phyloP scores from a whole-genome alignment of 2,113 vertebrate genomes.

The Microtus pennsylvanicus region DNA sequence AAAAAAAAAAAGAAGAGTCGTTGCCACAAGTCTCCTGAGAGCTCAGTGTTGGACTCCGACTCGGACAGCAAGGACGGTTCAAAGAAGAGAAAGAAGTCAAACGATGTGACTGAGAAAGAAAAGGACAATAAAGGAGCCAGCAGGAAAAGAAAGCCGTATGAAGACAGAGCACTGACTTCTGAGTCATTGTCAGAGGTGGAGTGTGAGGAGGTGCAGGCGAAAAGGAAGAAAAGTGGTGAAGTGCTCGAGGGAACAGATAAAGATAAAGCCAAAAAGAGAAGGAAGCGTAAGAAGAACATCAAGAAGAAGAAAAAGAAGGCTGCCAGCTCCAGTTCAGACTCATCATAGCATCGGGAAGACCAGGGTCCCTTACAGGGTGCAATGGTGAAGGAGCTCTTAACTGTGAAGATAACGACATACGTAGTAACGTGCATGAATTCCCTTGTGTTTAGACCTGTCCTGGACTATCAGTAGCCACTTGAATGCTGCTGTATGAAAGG shows the following conservation, averaged over 20 bases:
- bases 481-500: slow-evolving; percentile 81
- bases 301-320: slow-evolving; percentile 96
- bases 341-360: slow-evolving; percentile 84
- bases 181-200: too few species aligned
- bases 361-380: slow-evolving; percentile 86
- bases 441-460: slow-evolving; percentile 85
- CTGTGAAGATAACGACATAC: slow-evolving; percentile 87
- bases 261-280: slow-evolving; percentile 96
- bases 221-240: too few species aligned
- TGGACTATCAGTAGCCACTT: slow-evolving; percentile 83
- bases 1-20: too few species aligned
- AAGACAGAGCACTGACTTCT: too few species aligned
- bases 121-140: too few species aligned
- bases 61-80: too few species aligned
- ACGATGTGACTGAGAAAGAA: too few species aligned
- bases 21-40: too few species aligned
- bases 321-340: slow-evolving; percentile 89
- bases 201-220: too few species aligned
- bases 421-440: slow-evolving; percentile 89
- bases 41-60: too few species aligned
- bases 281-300: slow-evolving; percentile 97
- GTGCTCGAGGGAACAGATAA: slow-evolving; percentile 82
- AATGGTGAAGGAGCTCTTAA: slow-evolving; percentile 88
- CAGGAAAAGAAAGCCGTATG: too few species aligned
- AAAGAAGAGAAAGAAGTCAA: too few species aligned